Evolutionary conservation across 2,888 invertebrate species (phyloP).

Genomic region (Thumatha senex): DNA sequence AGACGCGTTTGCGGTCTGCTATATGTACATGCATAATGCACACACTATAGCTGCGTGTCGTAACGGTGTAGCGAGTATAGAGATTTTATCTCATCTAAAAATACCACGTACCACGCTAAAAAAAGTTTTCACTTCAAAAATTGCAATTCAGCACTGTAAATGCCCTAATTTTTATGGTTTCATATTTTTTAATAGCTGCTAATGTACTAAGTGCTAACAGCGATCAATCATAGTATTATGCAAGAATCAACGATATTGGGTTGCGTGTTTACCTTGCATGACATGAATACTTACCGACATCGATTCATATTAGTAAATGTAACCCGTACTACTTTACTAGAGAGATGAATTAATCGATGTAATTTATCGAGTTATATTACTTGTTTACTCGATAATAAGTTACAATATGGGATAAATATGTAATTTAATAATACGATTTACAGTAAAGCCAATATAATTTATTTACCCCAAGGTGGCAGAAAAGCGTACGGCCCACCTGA

Average conservation of each 20-base stretch:
- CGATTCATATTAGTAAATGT: slow-evolving; percentile 47
- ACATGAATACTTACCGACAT: slow-evolving; percentile 53
- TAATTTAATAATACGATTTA: too few relatives aligned
- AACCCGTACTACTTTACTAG: slow-evolving; percentile 28
- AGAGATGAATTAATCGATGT: slow-evolving; percentile 28
- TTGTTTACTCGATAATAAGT: slow-evolving; percentile 21
- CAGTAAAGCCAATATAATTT: too few relatives aligned
- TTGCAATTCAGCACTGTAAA: too few relatives aligned
- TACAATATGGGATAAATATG: background rate
- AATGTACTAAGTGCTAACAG: slow-evolving; percentile 67
- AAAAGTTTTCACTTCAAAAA: slow-evolving; percentile 8
- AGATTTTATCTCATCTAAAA: too few relatives aligned
- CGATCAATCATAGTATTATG: slow-evolving; percentile 72
- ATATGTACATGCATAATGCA: too few relatives aligned
- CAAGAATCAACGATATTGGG: slow-evolving; percentile 57
- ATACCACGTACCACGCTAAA: too few relatives aligned
- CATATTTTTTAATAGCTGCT: slow-evolving; percentile 48
- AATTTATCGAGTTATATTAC: slow-evolving; percentile 34
- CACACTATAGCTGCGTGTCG: too few relatives aligned
- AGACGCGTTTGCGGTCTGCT: too few relatives aligned
- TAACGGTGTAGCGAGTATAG: too few relatives aligned
- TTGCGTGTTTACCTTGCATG: slow-evolving; percentile 65
- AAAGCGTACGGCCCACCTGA: too few relatives aligned
- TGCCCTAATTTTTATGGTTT: slow-evolving; percentile 20
- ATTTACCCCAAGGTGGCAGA: too few relatives aligned